These are phyloP conservation scores for Pachypanchax playfairii DNA, from an alignment of 2,113 vertebrate genomes.

Conservation along the genomic window DNA sequence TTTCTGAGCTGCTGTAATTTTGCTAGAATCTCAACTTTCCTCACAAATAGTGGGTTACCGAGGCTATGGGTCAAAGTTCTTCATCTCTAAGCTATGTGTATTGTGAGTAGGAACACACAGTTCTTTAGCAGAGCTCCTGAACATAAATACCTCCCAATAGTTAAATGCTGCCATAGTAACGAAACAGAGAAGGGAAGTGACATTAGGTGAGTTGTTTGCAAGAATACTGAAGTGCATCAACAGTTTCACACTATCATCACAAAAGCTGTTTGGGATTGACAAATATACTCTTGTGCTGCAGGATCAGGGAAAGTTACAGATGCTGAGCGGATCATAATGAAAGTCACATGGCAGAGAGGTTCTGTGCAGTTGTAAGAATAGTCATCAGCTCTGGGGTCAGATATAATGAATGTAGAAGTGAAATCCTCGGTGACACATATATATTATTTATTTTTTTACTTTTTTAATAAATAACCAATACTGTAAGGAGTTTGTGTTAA, in stretches of 20 bases:
- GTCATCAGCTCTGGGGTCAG: not conserved
- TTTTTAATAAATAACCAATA: no score
- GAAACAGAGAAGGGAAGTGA: constrained; percentile 45
- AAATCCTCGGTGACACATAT: no score
- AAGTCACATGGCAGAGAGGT: constrained; percentile 39
- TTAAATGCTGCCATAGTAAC: constrained; percentile 65
- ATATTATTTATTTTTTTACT: no score
- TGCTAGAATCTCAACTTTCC: constrained; percentile 50
- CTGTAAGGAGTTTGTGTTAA: no score
- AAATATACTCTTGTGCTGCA: constrained; percentile 53
- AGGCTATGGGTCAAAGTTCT: constrained; percentile 57
- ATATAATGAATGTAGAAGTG: no score
- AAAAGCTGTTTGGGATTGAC: constrained; percentile 37
- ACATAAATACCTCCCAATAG: constrained; percentile 50
- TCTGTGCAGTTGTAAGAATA: constrained; percentile 17
- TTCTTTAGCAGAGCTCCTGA: constrained; percentile 44
- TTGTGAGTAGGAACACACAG: constrained; percentile 46
- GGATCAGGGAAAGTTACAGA: constrained; percentile 53
- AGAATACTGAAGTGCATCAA: constrained; percentile 38
- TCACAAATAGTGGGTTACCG: constrained; percentile 45
- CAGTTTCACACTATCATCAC: constrained; percentile 49
- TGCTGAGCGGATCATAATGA: constrained; percentile 56
- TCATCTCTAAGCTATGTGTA: constrained; percentile 54
- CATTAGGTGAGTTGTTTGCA: constrained; percentile 47
- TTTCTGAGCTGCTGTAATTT: no score